Percentiles rank a stretch among this genome's conserved stretches.
These are phyloP conservation scores for Odontocolon sp. DNA, from an alignment of 2,888 invertebrate species.

Conservation along the genomic window DNA sequence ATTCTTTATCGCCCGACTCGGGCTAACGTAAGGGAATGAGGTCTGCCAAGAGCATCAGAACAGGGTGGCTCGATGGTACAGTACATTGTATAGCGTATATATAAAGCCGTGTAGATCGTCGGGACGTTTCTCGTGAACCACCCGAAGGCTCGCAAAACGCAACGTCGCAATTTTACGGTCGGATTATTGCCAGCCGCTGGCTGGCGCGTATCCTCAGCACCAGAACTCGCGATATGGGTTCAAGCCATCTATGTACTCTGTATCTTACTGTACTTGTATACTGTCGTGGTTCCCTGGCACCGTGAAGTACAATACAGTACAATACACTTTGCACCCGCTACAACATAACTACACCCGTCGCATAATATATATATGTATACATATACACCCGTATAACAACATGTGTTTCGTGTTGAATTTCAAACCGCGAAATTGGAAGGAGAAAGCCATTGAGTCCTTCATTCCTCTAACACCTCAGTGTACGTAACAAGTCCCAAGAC, in stretches of 20 bases:
- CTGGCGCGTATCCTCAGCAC: constrained; percentile 24
- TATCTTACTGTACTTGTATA: not conserved
- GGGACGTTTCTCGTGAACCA: constrained; percentile 36
- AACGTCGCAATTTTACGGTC: constrained; percentile 62
- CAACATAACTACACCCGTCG: constrained; percentile 20
- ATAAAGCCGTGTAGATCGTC: not conserved
- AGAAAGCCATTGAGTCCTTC: constrained; percentile 24
- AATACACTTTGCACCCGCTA: constrained; percentile 24
- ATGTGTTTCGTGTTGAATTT: constrained; percentile 44
- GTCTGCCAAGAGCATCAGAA: constrained; percentile 4
- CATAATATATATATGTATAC: constrained; percentile 12
- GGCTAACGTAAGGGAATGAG: constrained; percentile 10
- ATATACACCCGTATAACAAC: constrained; percentile 14
- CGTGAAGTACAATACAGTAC: constrained; percentile 28
- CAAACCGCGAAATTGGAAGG: constrained; percentile 49
- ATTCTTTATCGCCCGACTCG: constrained; percentile 61
- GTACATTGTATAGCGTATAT: not conserved
- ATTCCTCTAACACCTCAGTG: not conserved
- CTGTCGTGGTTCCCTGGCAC: not conserved
- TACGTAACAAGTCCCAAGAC: not conserved
- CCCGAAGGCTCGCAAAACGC: constrained; percentile 52
- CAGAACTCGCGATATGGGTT: constrained; percentile 42
- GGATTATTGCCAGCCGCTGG: constrained; percentile 58
- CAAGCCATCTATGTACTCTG: constrained; percentile 8
- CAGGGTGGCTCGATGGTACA: constrained; percentile 2